Percentiles rank a stretch among this genome's conserved stretches.
These are phyloP conservation scores for Xestia xanthographa DNA, from an alignment of 2,888 invertebrate genomes.

Conservation along the genomic window DNA sequence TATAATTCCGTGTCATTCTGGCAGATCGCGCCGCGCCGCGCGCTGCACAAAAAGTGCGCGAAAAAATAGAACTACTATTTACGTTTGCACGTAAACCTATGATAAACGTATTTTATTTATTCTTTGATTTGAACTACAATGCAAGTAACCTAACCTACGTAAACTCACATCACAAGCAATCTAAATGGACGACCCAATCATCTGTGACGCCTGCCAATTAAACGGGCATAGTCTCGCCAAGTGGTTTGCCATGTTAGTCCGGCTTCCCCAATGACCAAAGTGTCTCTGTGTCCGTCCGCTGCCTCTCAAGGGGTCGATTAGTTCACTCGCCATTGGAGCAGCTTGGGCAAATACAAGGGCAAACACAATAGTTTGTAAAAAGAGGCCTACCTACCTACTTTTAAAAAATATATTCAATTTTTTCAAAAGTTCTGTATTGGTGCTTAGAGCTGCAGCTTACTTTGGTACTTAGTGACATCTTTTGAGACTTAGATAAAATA, in stretches of 20 bases:
- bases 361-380: conserved; percentile 10
- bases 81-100: background rate
- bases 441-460: background rate
- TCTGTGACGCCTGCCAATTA: conserved; percentile 30
- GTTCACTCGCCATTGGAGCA: conserved; percentile 4
- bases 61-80: no score
- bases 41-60: no score
- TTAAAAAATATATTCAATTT: conserved; percentile 4
- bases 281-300: conserved; percentile 3
- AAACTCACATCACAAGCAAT: background rate
- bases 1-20: no score
- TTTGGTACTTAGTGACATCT: background rate
- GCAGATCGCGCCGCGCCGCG: no score
- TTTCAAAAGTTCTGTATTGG: background rate
- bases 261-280: conserved; percentile 15
- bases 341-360: conserved; percentile 12
- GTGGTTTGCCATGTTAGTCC: conserved; percentile 39
- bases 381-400: background rate
- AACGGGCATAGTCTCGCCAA: conserved; percentile 20
- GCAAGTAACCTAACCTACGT: background rate
- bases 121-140: background rate
- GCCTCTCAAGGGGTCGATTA: conserved; percentile 39
- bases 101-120: background rate
- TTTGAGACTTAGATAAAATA: background rate
- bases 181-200: background rate